Conservation (phyloP, 1,140 invertebrate genomes). For the Rhopalosiphum maidis region DNA sequence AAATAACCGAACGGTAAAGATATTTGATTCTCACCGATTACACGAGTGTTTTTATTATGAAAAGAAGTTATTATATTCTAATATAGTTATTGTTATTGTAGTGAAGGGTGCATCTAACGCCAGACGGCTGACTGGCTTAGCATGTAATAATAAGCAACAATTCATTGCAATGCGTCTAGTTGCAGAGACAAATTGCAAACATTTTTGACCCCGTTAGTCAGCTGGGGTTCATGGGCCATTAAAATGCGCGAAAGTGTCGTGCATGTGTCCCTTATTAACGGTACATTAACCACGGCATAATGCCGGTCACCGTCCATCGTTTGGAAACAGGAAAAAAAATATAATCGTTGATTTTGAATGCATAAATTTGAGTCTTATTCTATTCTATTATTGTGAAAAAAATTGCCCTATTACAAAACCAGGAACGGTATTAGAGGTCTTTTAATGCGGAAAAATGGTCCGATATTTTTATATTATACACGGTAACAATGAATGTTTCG, state of each 20-base stretch:
- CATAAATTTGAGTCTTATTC: slow-evolving; percentile 31
- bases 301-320: neutral
- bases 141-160: slow-evolving; percentile 29
- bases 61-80: neutral
- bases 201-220: slow-evolving; percentile 44
- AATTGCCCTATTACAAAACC: neutral
- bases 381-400: slow-evolving; percentile 28
- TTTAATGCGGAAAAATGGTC: slow-evolving; percentile 46
- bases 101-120: neutral
- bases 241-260: slow-evolving; percentile 43
- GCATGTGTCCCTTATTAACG: slow-evolving; percentile 55
- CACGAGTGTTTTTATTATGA: neutral
- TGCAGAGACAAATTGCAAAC: slow-evolving; percentile 45
- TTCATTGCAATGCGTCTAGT: slow-evolving; percentile 26
- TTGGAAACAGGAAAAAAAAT: neutral
- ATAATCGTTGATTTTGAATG: slow-evolving; percentile 39
- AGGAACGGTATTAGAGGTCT: slow-evolving; percentile 26
- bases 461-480: neutral
- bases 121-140: neutral
- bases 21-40: neutral
- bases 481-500: slow-evolving; percentile 47
- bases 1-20: neutral
- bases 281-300: slow-evolving; percentile 45
- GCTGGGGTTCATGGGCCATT: slow-evolving; percentile 36
- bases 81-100: slow-evolving; percentile 4